Evolutionary conservation across 2,797 vertebrate genomes (phyloP), one percentile per base, ranked within the genome.

Genomic region (Dromococcyx pavoninus): DNA sequence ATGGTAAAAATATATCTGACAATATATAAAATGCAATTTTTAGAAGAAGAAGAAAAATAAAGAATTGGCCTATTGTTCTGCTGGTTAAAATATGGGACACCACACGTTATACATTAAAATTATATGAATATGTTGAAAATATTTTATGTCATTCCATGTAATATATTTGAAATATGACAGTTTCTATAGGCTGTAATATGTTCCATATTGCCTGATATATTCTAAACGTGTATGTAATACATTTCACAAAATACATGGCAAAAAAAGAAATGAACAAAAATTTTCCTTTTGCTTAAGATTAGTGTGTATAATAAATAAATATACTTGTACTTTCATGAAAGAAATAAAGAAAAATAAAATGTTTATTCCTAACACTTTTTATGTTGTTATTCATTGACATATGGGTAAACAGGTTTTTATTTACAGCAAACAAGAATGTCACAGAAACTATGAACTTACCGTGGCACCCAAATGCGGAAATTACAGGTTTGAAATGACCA

Each of bases 81-180:
- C 91, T 97, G 92, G 84, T 96, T 95, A 96, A 97, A 97, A 95
- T 95, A 96, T 81, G 91, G 93, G 93, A 97, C 92, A 96, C 83
- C 91, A 91, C 94, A 94, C 13, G 10, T 94, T 95, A 96, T 93
- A 96, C 2, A 7, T 95, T 97, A 95, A 96, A 96, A 97, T 97
- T 97, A 97, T 96, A 97, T 95, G 95, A 97, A 93, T 94, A 94
- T 94, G 79, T 79, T 97, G 97, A 95, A 93, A 97, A 93, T 97
- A 97, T 94, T 97, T 97, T 95, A 93, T 97, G 95, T 95, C 97
- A 97, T 97, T 95, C 97, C 94, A 75, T 93, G 86, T 92, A 94
- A 96, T 97, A 97, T 97, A 98, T 98, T 96, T 97, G 97, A 97
- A 97, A 94, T 93, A 95, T 89, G 96, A 97, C 97, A 97, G 93